Evolutionary conservation across 2,888 invertebrate species (phyloP).

Genomic region (Eudemis profundana): DNA sequence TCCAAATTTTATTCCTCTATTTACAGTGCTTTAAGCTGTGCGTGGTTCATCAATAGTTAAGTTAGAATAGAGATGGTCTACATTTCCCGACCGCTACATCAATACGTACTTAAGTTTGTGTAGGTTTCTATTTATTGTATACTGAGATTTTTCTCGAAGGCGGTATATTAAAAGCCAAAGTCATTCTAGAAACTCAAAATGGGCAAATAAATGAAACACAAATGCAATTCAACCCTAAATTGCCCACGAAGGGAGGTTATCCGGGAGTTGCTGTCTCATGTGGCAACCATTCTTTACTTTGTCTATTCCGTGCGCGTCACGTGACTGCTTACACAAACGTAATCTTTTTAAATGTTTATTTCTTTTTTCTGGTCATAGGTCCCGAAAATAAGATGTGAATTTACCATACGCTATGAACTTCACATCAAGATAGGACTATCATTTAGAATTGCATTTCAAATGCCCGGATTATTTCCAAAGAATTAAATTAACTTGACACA

Average conservation of each 20-base stretch:
- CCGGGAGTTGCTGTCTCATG: slow-evolving; percentile 77
- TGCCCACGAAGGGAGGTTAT: slow-evolving; percentile 63
- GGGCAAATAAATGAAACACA: slow-evolving; percentile 37
- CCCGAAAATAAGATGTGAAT: slow-evolving; percentile 6
- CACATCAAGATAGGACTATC: too few species aligned
- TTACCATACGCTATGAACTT: too few species aligned
- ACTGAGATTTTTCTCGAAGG: neutral
- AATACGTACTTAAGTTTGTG: too few species aligned
- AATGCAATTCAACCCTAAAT: slow-evolving; percentile 67
- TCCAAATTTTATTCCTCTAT: too few species aligned
- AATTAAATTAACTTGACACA: too few species aligned
- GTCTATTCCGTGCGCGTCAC: slow-evolving; percentile 60
- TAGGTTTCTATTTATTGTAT: too few species aligned
- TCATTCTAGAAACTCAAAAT: slow-evolving; percentile 17
- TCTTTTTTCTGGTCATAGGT: neutral
- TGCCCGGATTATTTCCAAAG: too few species aligned
- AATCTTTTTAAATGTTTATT: slow-evolving; percentile 36
- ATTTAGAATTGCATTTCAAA: too few species aligned
- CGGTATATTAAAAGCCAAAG: slow-evolving; percentile 1
- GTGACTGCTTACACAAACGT: slow-evolving; percentile 31
- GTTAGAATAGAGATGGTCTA: too few species aligned
- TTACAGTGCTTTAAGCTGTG: too few species aligned
- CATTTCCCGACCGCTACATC: too few species aligned
- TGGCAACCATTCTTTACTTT: slow-evolving; percentile 80
- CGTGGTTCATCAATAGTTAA: too few species aligned